phyloP scores from a whole-genome alignment of 2,888 invertebrate species.

The Cheilosia soror region DNA sequence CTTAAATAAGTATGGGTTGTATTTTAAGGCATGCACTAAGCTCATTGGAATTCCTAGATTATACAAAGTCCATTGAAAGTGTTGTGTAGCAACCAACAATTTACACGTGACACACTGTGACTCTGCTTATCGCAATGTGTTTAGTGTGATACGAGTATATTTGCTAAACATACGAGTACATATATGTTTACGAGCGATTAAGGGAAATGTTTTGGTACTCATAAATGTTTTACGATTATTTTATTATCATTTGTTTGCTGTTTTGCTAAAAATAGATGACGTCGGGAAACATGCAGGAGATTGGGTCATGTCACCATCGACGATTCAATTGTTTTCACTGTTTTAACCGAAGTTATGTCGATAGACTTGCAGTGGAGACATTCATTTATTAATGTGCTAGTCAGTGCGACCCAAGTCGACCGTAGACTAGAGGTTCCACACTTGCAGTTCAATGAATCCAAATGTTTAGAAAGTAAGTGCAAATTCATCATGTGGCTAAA shows the following conservation, averaged over 20 bases:
- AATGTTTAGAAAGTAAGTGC: too few relatives aligned
- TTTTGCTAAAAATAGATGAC: background rate
- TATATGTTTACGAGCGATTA: conserved; percentile 26
- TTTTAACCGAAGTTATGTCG: too few relatives aligned
- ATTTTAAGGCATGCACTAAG: background rate
- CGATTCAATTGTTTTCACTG: too few relatives aligned
- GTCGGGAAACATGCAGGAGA: too few relatives aligned
- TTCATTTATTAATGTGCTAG: too few relatives aligned
- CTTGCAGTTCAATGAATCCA: too few relatives aligned
- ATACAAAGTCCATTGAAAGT: conserved; percentile 6
- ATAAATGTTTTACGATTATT: conserved; percentile 4
- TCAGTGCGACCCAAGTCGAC: too few relatives aligned
- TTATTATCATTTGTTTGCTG: conserved; percentile 19
- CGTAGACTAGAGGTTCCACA: too few relatives aligned
- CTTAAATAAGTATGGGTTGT: too few relatives aligned
- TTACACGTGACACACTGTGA: conserved; percentile 6
- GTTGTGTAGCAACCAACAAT: background rate
- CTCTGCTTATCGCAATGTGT: conserved; percentile 21
- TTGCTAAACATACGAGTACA: conserved; percentile 29
- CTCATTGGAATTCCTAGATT: conserved; percentile 5
- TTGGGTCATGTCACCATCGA: too few relatives aligned
- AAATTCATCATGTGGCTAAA: too few relatives aligned
- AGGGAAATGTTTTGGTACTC: conserved; percentile 1
- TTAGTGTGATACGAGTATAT: conserved; percentile 9
- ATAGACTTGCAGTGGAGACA: too few relatives aligned